phyloP scores from a whole-genome alignment of 2,888 invertebrate genomes.

The Ochropacha duplaris region DNA sequence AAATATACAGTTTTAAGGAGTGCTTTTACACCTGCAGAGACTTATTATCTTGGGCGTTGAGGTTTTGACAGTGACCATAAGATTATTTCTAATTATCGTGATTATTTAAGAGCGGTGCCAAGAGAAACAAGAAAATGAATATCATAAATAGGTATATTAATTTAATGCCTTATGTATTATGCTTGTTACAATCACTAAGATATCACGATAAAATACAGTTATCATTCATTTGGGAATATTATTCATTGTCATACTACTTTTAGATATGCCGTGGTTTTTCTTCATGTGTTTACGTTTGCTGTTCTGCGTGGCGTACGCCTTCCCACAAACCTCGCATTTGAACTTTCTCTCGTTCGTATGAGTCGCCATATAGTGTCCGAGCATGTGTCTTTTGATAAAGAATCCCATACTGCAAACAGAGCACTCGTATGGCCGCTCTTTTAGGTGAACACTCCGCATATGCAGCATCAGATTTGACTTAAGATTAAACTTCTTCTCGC shows the following conservation, averaged over 20 bases:
- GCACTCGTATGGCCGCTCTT: slow-evolving; percentile 71
- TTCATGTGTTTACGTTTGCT: slow-evolving; percentile 73
- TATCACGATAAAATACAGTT: neutral
- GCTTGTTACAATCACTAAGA: neutral
- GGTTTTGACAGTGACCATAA: neutral
- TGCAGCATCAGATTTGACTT: slow-evolving; percentile 69
- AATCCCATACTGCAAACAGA: slow-evolving; percentile 75
- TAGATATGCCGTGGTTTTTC: slow-evolving; percentile 65
- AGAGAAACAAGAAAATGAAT: neutral
- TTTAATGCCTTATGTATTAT: neutral
- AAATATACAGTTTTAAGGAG: no score
- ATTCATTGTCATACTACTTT: slow-evolving; percentile 25
- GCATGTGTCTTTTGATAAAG: slow-evolving; percentile 72
- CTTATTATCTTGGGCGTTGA: no score
- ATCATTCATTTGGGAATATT: slow-evolving; percentile 24
- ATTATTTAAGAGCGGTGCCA: neutral
- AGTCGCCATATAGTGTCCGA: slow-evolving; percentile 74
- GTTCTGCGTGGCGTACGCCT: slow-evolving; percentile 76
- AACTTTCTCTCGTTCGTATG: slow-evolving; percentile 80
- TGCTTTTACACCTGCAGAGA: no score
- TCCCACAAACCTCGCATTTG: slow-evolving; percentile 84
- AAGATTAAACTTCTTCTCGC: slow-evolving; percentile 73
- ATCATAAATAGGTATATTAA: slow-evolving; percentile 1
- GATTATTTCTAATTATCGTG: neutral
- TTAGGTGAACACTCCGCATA: slow-evolving; percentile 69